Evolutionary conservation across 2,113 vertebrate genomes (phyloP).

Genomic region (Opisthocomus hoazin): DNA sequence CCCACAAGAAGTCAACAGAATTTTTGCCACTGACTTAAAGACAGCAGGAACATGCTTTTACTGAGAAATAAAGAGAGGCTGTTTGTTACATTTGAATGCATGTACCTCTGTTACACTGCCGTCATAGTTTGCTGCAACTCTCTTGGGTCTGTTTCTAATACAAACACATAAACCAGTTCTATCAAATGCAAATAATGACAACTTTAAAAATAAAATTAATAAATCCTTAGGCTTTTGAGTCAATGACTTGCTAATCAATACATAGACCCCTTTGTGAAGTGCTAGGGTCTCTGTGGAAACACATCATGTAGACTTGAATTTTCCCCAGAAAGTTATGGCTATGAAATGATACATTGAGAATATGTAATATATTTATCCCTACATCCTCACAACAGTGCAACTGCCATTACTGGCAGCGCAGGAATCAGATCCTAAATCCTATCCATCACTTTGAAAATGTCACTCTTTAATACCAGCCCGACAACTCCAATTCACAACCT

Average conservation of each 20-base stretch:
- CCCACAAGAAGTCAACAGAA: neutral
- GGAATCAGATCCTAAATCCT: neutral
- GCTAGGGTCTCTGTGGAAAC: neutral
- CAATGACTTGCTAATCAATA: neutral
- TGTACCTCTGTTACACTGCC: neutral
- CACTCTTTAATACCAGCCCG: neutral
- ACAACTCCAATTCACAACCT: neutral
- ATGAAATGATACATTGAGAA: neutral
- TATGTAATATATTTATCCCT: neutral
- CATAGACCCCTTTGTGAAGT: neutral
- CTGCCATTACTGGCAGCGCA: neutral
- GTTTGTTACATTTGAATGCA: neutral
- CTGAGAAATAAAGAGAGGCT: neutral
- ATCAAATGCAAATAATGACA: neutral
- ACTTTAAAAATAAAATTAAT: neutral
- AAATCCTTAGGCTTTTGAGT: neutral
- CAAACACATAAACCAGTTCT: neutral
- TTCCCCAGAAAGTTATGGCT: neutral
- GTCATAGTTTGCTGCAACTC: neutral
- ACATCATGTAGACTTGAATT: neutral
- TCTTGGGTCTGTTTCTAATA: neutral
- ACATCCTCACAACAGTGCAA: neutral
- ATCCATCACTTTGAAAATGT: slow-evolving; percentile 1
- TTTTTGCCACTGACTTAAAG: neutral
- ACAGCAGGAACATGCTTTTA: accelerated